Percentiles rank a stretch among this genome's conserved stretches.
phyloP scores from a whole-genome alignment of 2,888 invertebrate genomes.

The Buathra laborator region DNA sequence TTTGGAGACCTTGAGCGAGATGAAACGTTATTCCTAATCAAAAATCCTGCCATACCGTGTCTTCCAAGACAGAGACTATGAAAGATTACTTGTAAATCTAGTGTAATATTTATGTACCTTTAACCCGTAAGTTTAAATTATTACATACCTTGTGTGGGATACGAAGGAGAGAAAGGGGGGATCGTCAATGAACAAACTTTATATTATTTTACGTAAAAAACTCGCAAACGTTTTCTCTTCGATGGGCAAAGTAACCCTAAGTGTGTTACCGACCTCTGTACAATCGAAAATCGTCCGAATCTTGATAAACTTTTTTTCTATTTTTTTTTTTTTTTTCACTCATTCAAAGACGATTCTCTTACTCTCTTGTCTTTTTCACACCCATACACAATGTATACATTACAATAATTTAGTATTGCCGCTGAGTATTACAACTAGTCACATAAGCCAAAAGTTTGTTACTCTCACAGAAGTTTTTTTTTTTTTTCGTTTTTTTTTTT shows the following conservation, averaged over 20 bases:
- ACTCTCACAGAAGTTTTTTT: slow-evolving; percentile 81
- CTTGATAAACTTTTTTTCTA: slow-evolving; percentile 17
- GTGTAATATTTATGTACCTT: slow-evolving; percentile 79
- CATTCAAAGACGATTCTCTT: slow-evolving; percentile 58
- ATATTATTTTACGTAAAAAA: background rate
- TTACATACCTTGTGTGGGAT: slow-evolving; percentile 66
- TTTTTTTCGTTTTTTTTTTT: slow-evolving; percentile 77
- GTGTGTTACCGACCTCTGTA: background rate
- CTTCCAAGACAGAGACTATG: slow-evolving; percentile 82
- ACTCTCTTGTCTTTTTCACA: slow-evolving; percentile 60
- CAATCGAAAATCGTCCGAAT: background rate
- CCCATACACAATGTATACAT: slow-evolving; percentile 76
- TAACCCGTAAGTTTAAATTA: slow-evolving; percentile 75
- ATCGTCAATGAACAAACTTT: background rate
- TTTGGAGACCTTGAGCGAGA: slow-evolving; percentile 54
- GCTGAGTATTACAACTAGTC: slow-evolving; percentile 84
- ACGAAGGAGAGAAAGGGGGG: slow-evolving; percentile 47
- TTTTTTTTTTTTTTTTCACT: slow-evolving; percentile 43
- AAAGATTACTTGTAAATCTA: slow-evolving; percentile 76
- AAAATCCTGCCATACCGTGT: slow-evolving; percentile 83
- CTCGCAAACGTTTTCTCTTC: background rate
- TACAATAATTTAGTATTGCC: slow-evolving; percentile 83
- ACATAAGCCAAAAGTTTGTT: slow-evolving; percentile 84
- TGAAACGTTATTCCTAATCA: slow-evolving; percentile 77
- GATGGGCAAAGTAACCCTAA: background rate